A percentile compares a stretch with the other conserved stretches of the same genome.
phyloP scores from a whole-genome alignment of 2,888 invertebrate species.

The Diarsia rubi region DNA sequence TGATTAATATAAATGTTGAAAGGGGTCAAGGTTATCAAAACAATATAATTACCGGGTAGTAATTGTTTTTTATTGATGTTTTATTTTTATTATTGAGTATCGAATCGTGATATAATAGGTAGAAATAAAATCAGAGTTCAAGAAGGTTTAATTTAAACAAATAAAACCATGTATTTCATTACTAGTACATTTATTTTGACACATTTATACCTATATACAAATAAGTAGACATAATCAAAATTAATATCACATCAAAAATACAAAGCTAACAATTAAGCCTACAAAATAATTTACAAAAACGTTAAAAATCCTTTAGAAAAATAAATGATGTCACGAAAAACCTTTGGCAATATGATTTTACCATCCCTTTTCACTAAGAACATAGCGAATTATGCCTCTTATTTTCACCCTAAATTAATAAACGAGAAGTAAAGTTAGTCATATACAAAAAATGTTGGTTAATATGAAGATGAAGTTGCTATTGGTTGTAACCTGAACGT shows the following conservation, averaged over 20 bases:
- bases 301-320: constrained; percentile 47
- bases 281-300: constrained; percentile 66
- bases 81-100: background rate
- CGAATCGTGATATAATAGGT: background rate
- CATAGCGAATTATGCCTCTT: background rate
- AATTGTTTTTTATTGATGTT: constrained; percentile 1
- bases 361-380: background rate
- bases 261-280: constrained; percentile 65
- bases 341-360: constrained; percentile 12
- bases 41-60: constrained; percentile 6
- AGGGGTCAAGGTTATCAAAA: constrained; percentile 23
- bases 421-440: too few species aligned
- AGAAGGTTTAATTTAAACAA: background rate
- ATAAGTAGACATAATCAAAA: constrained; percentile 67
- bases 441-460: background rate
- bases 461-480: background rate
- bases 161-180: constrained; percentile 35
- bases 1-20: background rate
- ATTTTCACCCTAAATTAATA: background rate
- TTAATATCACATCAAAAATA: constrained; percentile 80
- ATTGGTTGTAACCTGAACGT: background rate
- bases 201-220: constrained; percentile 55
- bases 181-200: constrained; percentile 59
- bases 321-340: constrained; percentile 21
- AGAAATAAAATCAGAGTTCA: too few species aligned